Evolutionary conservation across 2,113 vertebrate species (phyloP).

Genomic region (Lepisosteus oculatus): DNA sequence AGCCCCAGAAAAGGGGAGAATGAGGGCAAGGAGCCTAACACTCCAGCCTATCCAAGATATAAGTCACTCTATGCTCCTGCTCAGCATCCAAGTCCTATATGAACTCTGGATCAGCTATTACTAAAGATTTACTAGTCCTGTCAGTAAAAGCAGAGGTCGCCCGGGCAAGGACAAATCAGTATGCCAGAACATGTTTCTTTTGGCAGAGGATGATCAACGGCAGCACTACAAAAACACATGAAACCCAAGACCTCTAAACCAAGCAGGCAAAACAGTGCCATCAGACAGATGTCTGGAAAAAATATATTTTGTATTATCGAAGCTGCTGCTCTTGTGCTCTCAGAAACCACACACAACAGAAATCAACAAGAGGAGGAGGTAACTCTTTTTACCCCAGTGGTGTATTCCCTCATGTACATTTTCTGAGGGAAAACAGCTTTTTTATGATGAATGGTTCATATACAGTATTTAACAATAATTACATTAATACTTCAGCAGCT

Average conservation of each 20-base stretch:
- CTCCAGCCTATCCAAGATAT: constrained; percentile 4
- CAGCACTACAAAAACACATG: too few species aligned
- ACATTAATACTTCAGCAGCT: background rate
- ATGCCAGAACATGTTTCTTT: constrained; percentile 2
- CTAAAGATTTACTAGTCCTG: constrained; percentile 2
- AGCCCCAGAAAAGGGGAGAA: background rate
- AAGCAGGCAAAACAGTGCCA: too few species aligned
- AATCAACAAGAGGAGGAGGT: background rate
- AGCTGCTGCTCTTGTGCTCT: too few species aligned
- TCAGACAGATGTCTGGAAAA: too few species aligned
- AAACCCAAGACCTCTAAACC: too few species aligned
- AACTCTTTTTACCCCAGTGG: too few species aligned
- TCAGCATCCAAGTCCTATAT: background rate
- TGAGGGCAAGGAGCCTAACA: background rate
- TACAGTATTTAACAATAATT: background rate
- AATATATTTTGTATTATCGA: too few species aligned
- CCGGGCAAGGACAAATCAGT: background rate
- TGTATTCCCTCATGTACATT: background rate
- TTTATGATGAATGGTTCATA: background rate
- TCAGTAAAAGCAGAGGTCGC: background rate
- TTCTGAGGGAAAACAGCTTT: background rate
- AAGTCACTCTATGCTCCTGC: constrained; percentile 2
- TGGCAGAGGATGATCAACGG: background rate
- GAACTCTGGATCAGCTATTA: constrained; percentile 1
- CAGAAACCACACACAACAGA: background rate